Percentiles rank a stretch among this genome's conserved stretches.
Conservation (phyloP, 53 echinoderm and acorn worm species). For the Patiria pectinifera region DNA sequence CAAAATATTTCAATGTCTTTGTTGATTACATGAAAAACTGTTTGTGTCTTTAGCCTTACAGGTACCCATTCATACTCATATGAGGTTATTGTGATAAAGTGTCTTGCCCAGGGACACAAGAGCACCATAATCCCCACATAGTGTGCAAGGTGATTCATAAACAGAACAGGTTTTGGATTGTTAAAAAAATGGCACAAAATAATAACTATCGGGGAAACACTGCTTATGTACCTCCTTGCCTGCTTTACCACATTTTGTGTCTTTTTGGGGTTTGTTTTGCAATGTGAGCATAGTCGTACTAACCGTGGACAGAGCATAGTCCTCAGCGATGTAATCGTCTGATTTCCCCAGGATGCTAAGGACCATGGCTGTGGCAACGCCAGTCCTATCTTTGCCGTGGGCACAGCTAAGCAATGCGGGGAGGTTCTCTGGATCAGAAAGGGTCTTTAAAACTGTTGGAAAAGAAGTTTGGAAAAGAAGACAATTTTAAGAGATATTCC, state of each 20-base stretch:
- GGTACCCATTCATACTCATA: no score
- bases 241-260: no score
- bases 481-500: background rate
- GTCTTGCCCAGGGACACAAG: background rate
- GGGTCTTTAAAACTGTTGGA: slow-evolving; percentile 68
- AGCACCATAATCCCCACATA: background rate
- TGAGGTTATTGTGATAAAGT: background rate
- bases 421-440: slow-evolving; percentile 77
- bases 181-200: background rate
- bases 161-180: background rate
- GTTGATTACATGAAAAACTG: no score
- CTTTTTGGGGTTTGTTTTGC: no score
- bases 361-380: slow-evolving; percentile 69
- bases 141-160: no score
- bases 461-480: background rate
- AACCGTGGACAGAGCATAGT: slow-evolving; percentile 89
- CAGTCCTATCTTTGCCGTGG: slow-evolving; percentile 94
- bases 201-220: no score
- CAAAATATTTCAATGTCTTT: no score
- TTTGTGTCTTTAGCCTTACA: no score
- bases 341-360: slow-evolving; percentile 71
- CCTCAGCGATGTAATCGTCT: slow-evolving; percentile 78
- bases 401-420: slow-evolving; percentile 90
- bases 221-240: no score
- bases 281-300: background rate